A percentile compares a stretch with the other conserved stretches of the same genome.
phyloP scores from a whole-genome alignment of 2,888 invertebrate genomes.

The Synergus japonicus region DNA sequence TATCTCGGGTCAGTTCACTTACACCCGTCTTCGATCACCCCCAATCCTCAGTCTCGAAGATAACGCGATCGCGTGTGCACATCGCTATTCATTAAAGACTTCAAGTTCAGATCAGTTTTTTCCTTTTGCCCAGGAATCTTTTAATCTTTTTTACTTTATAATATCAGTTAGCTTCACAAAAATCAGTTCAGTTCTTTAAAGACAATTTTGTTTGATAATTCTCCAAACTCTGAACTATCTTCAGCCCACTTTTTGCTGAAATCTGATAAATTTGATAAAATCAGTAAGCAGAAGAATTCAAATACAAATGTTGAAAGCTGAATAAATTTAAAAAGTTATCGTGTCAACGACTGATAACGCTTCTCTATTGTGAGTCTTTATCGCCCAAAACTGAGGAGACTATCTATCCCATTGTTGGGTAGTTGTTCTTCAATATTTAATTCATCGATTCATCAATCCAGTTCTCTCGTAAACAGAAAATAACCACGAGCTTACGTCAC shows the following conservation, averaged over 20 bases:
- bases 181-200: too few relatives aligned
- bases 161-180: too few relatives aligned
- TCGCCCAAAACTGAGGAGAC: background rate
- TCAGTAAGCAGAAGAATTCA: too few relatives aligned
- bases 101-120: background rate
- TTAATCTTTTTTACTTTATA: background rate
- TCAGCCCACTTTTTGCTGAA: too few relatives aligned
- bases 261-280: too few relatives aligned
- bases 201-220: too few relatives aligned
- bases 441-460: conserved; percentile 8
- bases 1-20: conserved; percentile 59
- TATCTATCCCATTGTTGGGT: too few relatives aligned
- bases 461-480: conserved; percentile 1
- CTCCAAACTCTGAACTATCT: too few relatives aligned
- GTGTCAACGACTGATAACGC: background rate
- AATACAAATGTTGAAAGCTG: too few relatives aligned
- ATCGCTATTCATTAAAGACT: conserved; percentile 9
- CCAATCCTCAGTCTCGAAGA: conserved; percentile 47
- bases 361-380: background rate
- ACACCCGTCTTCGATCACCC: conserved; percentile 48
- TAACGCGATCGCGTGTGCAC: conserved; percentile 41
- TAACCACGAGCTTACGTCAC: conserved; percentile 18
- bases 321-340: too few relatives aligned
- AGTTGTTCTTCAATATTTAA: background rate
- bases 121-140: background rate